Percentiles rank a stretch among this genome's conserved stretches.
Evolutionary conservation across 2,797 vertebrate genomes (phyloP).

Genomic region (Prionace glauca): DNA sequence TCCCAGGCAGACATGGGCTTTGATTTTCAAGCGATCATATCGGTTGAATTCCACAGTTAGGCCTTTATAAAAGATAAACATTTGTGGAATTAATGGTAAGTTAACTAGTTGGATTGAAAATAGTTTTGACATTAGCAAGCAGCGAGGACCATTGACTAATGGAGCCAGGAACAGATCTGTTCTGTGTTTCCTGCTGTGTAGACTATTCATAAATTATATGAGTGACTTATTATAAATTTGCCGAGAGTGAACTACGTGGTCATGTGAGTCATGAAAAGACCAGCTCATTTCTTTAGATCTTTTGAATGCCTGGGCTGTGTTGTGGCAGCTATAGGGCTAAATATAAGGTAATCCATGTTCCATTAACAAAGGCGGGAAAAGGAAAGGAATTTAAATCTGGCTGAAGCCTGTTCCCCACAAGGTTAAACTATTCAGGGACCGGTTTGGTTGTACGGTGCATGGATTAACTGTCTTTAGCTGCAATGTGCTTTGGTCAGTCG

Average conservation of each 20-base stretch:
- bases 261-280: slow-evolving; percentile 1
- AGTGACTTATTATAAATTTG: slow-evolving; percentile 29
- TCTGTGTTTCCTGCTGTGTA: slow-evolving; percentile 14
- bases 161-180: not conserved
- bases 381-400: not conserved
- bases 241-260: not conserved
- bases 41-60: not conserved
- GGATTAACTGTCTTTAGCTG: not conserved
- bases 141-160: not conserved
- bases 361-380: slow-evolving; percentile 17
- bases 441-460: not conserved
- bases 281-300: not conserved
- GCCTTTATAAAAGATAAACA: not conserved
- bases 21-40: not conserved
- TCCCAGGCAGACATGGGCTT: not conserved
- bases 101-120: slow-evolving; percentile 17
- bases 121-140: slow-evolving; percentile 26
- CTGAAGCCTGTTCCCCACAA: not conserved
- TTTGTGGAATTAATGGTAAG: slow-evolving; percentile 14
- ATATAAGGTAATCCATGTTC: slow-evolving; percentile 12
- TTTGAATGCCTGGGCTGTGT: not conserved
- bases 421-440: not conserved
- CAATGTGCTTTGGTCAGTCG: not conserved
- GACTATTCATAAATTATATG: slow-evolving; percentile 16
- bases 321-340: not conserved